Evolutionary conservation across 1,140 invertebrate species (phyloP).

Genomic region (Drosophila triauraria): DNA sequence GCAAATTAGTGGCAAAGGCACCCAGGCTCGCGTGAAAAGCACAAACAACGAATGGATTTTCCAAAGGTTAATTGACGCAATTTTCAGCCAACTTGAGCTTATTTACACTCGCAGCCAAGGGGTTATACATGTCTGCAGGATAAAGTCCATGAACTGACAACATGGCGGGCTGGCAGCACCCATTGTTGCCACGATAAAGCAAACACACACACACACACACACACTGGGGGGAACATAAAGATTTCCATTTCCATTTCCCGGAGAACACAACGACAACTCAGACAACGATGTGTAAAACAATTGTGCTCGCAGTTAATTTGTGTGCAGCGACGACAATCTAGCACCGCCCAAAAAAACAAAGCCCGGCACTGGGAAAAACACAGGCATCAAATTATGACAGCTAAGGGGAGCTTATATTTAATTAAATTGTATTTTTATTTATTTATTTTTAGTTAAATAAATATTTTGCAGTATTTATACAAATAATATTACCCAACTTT

Average conservation of each 20-base stretch:
- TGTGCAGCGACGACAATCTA: constrained; percentile 49
- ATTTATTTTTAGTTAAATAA: not conserved
- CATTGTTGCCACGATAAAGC: constrained; percentile 13
- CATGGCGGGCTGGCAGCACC: not conserved
- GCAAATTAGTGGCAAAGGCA: constrained; percentile 20
- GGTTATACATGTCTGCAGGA: constrained; percentile 14
- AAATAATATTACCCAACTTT: not conserved
- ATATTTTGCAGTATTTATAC: not conserved
- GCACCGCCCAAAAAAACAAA: not conserved
- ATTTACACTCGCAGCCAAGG: constrained; percentile 13
- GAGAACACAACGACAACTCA: constrained; percentile 13
- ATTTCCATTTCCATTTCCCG: constrained; percentile 12
- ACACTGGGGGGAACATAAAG: constrained; percentile 2
- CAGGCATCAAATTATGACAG: too few relatives aligned
- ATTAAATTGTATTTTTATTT: not conserved
- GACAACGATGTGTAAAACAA: constrained; percentile 70
- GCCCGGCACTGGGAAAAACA: not conserved
- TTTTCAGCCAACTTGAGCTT: constrained; percentile 50
- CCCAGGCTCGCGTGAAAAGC: constrained; percentile 43
- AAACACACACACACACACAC: not conserved
- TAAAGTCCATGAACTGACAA: constrained; percentile 11
- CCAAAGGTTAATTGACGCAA: constrained; percentile 70
- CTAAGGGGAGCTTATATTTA: not conserved
- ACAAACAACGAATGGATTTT: constrained; percentile 25
- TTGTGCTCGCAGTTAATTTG: constrained; percentile 72